Conservation (phyloP, 1,140 invertebrate genomes). For the Pygmarrhopalites habei region DNA sequence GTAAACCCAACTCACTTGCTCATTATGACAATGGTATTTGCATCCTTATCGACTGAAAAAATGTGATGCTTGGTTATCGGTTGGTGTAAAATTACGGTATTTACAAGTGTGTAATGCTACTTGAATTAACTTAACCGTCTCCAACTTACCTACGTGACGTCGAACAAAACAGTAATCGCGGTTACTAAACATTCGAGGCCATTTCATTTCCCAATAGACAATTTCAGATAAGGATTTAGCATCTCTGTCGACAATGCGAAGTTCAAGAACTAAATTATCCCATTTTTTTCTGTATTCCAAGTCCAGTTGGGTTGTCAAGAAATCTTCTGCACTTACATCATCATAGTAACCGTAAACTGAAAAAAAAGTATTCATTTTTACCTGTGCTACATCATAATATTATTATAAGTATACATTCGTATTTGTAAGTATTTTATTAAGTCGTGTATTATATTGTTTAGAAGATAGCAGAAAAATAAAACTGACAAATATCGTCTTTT, state of each 20-base stretch:
- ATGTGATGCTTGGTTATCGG: too few relatives aligned
- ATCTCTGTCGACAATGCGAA: constrained; percentile 61
- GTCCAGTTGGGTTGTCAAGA: constrained; percentile 72
- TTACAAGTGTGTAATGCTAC: too few relatives aligned
- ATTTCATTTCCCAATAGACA: constrained; percentile 79
- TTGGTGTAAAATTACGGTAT: too few relatives aligned
- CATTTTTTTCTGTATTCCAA: constrained; percentile 66
- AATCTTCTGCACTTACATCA: constrained; percentile 69
- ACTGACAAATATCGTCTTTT: too few relatives aligned
- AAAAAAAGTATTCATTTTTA: too few relatives aligned
- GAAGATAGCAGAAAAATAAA: too few relatives aligned
- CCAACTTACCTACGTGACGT: too few relatives aligned
- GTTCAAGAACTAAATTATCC: constrained; percentile 67
- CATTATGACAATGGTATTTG: constrained; percentile 54
- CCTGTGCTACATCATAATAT: too few relatives aligned
- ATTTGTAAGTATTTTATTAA: too few relatives aligned
- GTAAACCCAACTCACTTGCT: constrained; percentile 48
- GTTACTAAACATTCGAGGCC: constrained; percentile 75
- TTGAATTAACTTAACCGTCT: too few relatives aligned
- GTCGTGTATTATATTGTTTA: too few relatives aligned
- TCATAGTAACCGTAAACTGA: constrained; percentile 71
- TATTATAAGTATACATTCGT: too few relatives aligned
- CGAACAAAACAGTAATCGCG: constrained; percentile 79
- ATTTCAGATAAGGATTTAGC: constrained; percentile 55
- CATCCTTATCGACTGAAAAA: constrained; percentile 51